Percentiles rank a stretch among this genome's conserved stretches.
Conservation (phyloP, 2,797 vertebrate species). For the Coregonus ussuriensis region DNA sequence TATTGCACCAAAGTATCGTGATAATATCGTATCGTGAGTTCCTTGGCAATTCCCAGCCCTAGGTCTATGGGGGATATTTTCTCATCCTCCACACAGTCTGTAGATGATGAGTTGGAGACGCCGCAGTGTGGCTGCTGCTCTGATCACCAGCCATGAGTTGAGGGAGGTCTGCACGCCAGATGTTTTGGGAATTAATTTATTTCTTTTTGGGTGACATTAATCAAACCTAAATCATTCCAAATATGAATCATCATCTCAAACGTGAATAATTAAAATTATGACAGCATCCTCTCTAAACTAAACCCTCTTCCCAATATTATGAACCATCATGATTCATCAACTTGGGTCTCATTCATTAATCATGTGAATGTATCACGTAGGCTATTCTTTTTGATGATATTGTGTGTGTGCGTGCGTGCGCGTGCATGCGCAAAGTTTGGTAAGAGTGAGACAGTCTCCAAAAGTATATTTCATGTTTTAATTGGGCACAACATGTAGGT, state of each 20-base stretch:
- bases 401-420: neutral
- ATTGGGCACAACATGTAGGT: no score
- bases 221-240: slow-evolving; percentile 63
- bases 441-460: neutral
- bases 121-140: slow-evolving; percentile 73
- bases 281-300: neutral
- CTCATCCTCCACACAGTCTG: slow-evolving; percentile 43
- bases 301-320: neutral
- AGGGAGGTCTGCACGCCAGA: slow-evolving; percentile 82
- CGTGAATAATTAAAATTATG: neutral
- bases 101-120: slow-evolving; percentile 64
- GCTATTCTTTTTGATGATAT: neutral
- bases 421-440: neutral
- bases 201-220: slow-evolving; percentile 68
- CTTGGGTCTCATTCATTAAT: neutral
- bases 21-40: no score
- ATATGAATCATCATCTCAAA: slow-evolving; percentile 63
- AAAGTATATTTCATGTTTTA: neutral
- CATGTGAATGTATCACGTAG: neutral
- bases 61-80: slow-evolving; percentile 39
- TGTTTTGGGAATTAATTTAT: slow-evolving; percentile 73
- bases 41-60: neutral
- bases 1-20: no score
- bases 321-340: neutral
- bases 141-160: slow-evolving; percentile 69